Conservation (phyloP, 2,888 invertebrate genomes). For the Drosophila prolongata region DNA sequence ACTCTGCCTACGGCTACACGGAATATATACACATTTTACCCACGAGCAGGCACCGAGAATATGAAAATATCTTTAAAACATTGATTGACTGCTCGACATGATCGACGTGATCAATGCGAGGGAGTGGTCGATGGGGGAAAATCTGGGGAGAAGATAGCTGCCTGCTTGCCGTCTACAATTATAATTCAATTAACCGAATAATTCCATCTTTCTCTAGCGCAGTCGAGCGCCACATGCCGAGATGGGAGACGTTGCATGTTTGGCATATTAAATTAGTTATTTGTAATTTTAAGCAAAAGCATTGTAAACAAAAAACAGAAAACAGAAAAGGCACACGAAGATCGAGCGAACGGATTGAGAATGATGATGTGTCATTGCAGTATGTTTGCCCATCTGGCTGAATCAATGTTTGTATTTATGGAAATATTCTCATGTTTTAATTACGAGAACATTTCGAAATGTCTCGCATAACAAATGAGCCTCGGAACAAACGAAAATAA, state of each 20-base stretch:
- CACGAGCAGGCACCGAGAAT: conserved; percentile 39
- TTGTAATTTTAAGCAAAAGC: conserved; percentile 41
- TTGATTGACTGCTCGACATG: conserved; percentile 74
- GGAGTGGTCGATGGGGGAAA: conserved; percentile 25
- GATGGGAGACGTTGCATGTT: conserved; percentile 49
- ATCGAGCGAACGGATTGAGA: conserved; percentile 18
- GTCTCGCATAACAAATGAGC: conserved; percentile 60
- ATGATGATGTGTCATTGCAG: conserved; percentile 38
- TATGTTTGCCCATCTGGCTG: conserved; percentile 29
- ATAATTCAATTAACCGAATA: conserved; percentile 75
- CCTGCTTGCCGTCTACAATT: conserved; percentile 54
- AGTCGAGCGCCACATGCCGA: conserved; percentile 60
- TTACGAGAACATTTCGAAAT: conserved; percentile 61
- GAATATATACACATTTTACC: conserved; percentile 14
- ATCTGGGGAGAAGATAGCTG: neutral
- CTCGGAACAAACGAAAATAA: conserved; percentile 25
- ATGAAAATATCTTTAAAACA: conserved; percentile 51
- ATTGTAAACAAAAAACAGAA: conserved; percentile 55
- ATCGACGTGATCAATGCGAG: conserved; percentile 59
- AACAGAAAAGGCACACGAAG: conserved; percentile 9
- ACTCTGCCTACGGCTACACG: conserved; percentile 29
- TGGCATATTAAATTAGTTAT: conserved; percentile 76
- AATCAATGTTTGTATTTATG: conserved; percentile 54
- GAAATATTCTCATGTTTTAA: conserved; percentile 71
- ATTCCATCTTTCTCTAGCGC: conserved; percentile 38